Base-by-base conservation (phyloP, 2,888 invertebrate species). In the Molanna angustata region DNA sequence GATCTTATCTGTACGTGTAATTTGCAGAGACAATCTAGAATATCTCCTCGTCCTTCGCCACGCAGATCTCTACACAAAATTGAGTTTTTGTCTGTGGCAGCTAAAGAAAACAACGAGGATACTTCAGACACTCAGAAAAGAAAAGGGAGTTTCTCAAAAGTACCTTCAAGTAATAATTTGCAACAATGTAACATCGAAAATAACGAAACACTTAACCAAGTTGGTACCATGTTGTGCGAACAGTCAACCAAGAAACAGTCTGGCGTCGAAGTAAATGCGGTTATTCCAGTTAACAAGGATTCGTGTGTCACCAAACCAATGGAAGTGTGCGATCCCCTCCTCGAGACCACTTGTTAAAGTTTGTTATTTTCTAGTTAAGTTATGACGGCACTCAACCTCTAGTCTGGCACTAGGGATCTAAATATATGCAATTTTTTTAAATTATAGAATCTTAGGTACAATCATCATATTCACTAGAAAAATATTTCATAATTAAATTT, bases 311-410 rank as follows among this genome's bases (percentile, higher is more conserved):
- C 40, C 11, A 56, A 56, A 31, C 35, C 48, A 4, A 22, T 52
- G 4, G 49, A 49, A n/a, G 40, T 32, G 19, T 49, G 58, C 40
- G 69, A 71, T 56, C 63, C 67, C 31, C 63, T 71, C 56, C 62
- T 71, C 52, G 71, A 71, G 62, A 71, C 71, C 42, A 70, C 71
- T 53, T 71, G 71, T 63, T 71, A 59, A 63, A 48, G 57, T 46
- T 52, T 44, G 17, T 40, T 9, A n/a, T 35, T n/a, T n/a, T n/a
- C 44, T 50, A 19, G 27, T 11, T 45, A 44, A 18, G 19, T 50
- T 50, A 37, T 27, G 43, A 39, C 44, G 19, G 22, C 48, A 40
- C 40, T 40, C 13, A 7, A 17, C 19, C 49, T 42, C 49, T 33
- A 49, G 42, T 42, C 35, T 31, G 48, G 48, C 48, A 48, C 48